Evolutionary conservation across 2,888 invertebrate species (phyloP).

Genomic region (Proisotoma minuta): DNA sequence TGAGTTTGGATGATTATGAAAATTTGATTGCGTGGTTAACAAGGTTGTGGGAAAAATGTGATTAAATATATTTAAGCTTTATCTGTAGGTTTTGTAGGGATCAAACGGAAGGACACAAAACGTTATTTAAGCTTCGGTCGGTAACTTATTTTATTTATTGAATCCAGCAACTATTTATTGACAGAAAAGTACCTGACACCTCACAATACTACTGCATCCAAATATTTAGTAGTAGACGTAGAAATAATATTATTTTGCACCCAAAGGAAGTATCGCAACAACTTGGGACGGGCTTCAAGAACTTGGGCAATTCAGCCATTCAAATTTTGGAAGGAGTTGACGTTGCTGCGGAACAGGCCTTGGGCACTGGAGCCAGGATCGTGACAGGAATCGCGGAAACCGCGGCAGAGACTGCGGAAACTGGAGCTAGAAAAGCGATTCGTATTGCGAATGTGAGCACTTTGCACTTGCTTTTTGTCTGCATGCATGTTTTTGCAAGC

Average conservation of each 20-base stretch:
- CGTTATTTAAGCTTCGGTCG: no score
- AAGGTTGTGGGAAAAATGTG: no score
- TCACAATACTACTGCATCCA: not conserved
- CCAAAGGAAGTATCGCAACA: conserved; percentile 46
- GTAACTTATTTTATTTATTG: not conserved
- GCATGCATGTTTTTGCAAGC: no score
- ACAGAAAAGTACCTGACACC: not conserved
- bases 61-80: no score
- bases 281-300: conserved; percentile 46
- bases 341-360: conserved; percentile 46
- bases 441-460: conserved; percentile 48
- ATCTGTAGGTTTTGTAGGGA: no score
- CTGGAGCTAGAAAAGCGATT: conserved; percentile 46
- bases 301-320: conserved; percentile 47
- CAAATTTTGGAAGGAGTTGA: conserved; percentile 47
- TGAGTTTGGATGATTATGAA: no score
- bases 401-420: conserved; percentile 47
- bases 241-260: conserved; percentile 14
- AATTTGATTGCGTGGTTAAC: no score
- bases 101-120: no score
- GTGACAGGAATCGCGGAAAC: conserved; percentile 47
- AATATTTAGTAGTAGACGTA: not conserved
- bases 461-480: conserved; percentile 9
- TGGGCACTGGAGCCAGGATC: conserved; percentile 47
- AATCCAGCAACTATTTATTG: not conserved